Base-by-base conservation (phyloP, 2,113 vertebrate genomes). In the Carassius auratus region DNA sequence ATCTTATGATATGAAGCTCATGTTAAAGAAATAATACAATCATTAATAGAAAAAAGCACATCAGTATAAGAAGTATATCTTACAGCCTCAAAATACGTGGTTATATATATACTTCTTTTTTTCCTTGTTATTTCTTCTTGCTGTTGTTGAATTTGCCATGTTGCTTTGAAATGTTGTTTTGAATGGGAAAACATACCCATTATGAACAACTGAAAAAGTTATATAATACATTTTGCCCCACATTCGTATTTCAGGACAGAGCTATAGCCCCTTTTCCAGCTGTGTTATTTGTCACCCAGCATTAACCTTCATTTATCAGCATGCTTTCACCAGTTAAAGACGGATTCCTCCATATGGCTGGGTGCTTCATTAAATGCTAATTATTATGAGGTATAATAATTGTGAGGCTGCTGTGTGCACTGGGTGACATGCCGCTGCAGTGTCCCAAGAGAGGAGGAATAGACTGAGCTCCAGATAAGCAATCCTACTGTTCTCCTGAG, bases 301-400 rank as follows among this genome's bases (percentile, higher is more conserved):
- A 83, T 87, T 89, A 89, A 84, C 86, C 87, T 89, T 89, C 87
- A 90, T 89, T 89, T 86, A 89, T 83, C 21, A 76, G 57, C 79
- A 48, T 87, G 87, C 89, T 85, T 86, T 87, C 81, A 68, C 76
- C 71, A 68, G 86, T 78, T 86, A 84, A 83, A 87, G 84, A 69
- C 33, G 45, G 82, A 86, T 84, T 86, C 83, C 85, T 91, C 89
- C 90, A 91, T 91, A 90, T 91, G 89, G 90, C 59, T 89, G 57
- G 74, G 83, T 82, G 84, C 85, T 90, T 89, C 89, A 91, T 91
- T 86, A 91, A 90, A 88, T 89, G 87, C 88, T 91, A 91, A 90
- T 91, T 91, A 89, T 90, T 90, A 89, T 90, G 90, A 89, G 89
- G 83, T 89, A 85, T 91, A 90, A 90, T 91, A 91, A 91, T 88